Percentiles rank a stretch among this genome's conserved stretches.
phyloP scores from a whole-genome alignment of 2,113 vertebrate genomes.

The Lontra canadensis region DNA sequence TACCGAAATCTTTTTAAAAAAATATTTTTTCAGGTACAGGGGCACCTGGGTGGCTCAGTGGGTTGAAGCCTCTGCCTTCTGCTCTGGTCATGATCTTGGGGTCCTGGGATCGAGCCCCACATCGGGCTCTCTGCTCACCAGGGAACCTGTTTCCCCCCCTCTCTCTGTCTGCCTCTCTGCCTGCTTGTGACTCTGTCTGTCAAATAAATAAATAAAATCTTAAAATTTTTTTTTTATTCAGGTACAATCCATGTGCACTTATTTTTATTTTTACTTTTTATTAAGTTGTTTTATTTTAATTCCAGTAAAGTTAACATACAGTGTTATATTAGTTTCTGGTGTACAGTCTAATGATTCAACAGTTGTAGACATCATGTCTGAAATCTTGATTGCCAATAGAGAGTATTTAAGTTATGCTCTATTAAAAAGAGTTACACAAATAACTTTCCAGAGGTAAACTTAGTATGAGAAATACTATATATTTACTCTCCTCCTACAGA shows the following conservation, averaged over 20 bases:
- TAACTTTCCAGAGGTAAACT: background rate
- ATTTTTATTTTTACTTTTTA: background rate
- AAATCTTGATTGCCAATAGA: background rate
- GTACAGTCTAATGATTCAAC: background rate
- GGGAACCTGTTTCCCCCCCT: no score
- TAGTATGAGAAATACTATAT: background rate
- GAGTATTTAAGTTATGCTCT: background rate
- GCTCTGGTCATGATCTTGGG: no score
- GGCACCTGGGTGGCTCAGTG: no score
- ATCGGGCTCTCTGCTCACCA: no score
- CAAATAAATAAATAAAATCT: no score
- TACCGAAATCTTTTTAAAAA: background rate
- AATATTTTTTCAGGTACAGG: no score
- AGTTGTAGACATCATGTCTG: background rate
- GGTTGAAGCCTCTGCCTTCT: no score
- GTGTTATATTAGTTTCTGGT: background rate
- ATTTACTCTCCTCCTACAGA: conserved; percentile 17
- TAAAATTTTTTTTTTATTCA: background rate
- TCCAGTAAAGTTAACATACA: background rate
- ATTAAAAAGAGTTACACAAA: background rate
- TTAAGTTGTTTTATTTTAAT: background rate
- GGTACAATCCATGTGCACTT: background rate
- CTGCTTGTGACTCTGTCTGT: no score
- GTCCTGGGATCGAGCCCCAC: no score
- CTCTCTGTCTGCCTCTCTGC: no score